Base-by-base conservation (phyloP, 2,797 vertebrate species). In the Argyrosomus regius region DNA sequence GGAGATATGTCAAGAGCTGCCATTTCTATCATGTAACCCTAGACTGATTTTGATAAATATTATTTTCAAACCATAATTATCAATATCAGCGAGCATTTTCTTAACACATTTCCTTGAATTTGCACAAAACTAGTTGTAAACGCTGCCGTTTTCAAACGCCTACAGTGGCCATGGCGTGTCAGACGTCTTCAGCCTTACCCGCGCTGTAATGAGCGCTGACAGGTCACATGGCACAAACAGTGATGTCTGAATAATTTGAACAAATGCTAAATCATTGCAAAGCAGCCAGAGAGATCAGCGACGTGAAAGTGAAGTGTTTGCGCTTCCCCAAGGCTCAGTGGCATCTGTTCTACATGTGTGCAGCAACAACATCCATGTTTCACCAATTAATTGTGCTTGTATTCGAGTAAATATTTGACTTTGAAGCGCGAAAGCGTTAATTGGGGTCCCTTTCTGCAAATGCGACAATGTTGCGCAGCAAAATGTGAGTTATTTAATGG, bases 291-390 rank as follows among this genome's bases (percentile, higher is more conserved):
- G 86, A 89, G 88, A 91, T 88, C 89, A 89, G 82, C 84, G 62
- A 88, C 72, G 89, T 90, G 89, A 86, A 88, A 87, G 88, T 82
- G 88, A 90, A 93, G 91, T 88, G 86, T 90, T 90, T 91, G 91
- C 53, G 64, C 88, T 88, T 92, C 94, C 94, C 93, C 91, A 92
- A 93, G 94, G 93, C 94, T 93, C 85, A n/a, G 87, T 72, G 85
- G 90, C 93, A 95, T 92, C 93, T 95, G 93, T 93, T 95, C 89
- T 93, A 86, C 92, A 93, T 90, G 92, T 92, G 90, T 86, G 88
- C 81, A 74, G 87, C 84, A 88, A 74, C 87, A 91, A 87, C 92
- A 89, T 84, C 82, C 91, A 78, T 88, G 89, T 92, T 93, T 88
- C 92, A 87, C 83, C 91, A 93, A 94, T 94, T 95, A 93, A 94